These are phyloP conservation scores for Acleris emargana DNA, from an alignment of 2,888 invertebrate genomes.

Conservation along the genomic window DNA sequence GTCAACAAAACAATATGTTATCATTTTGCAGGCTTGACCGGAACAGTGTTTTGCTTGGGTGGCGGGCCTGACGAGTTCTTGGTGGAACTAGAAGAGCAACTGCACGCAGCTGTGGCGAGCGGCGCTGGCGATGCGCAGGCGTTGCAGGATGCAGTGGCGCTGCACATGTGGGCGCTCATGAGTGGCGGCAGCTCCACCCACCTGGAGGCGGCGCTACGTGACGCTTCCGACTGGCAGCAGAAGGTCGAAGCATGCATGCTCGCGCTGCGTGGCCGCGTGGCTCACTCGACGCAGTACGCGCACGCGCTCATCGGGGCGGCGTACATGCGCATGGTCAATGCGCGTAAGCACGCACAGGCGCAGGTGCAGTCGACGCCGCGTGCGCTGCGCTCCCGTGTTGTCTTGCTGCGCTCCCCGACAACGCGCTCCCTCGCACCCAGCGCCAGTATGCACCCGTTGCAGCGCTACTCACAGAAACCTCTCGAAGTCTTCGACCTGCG, in stretches of 20 bases:
- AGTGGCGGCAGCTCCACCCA: conserved; percentile 36
- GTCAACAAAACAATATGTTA: neutral
- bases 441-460: conserved; percentile 33
- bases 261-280: conserved; percentile 46
- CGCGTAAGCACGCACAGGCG: conserved; percentile 39
- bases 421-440: conserved; percentile 6
- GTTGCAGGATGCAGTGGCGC: conserved; percentile 49
- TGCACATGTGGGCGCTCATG: conserved; percentile 59
- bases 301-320: conserved; percentile 51
- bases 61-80: conserved; percentile 54
- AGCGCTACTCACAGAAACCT: conserved; percentile 48
- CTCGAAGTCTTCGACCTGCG: conserved; percentile 46
- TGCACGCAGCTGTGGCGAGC: conserved; percentile 41
- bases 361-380: conserved; percentile 22
- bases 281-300: conserved; percentile 55
- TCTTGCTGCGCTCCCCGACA: conserved; percentile 45
- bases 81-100: conserved; percentile 45
- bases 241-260: conserved; percentile 44
- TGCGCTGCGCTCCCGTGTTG: conserved; percentile 49
- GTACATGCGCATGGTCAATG: conserved; percentile 46
- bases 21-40: conserved; percentile 50
- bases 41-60: conserved; percentile 61
- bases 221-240: conserved; percentile 20
- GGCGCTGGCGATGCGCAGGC: conserved; percentile 29
- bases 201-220: conserved; percentile 43